These are phyloP conservation scores for Drosophila miranda DNA, from an alignment of 1,140 invertebrate genomes.

Conservation along the genomic window DNA sequence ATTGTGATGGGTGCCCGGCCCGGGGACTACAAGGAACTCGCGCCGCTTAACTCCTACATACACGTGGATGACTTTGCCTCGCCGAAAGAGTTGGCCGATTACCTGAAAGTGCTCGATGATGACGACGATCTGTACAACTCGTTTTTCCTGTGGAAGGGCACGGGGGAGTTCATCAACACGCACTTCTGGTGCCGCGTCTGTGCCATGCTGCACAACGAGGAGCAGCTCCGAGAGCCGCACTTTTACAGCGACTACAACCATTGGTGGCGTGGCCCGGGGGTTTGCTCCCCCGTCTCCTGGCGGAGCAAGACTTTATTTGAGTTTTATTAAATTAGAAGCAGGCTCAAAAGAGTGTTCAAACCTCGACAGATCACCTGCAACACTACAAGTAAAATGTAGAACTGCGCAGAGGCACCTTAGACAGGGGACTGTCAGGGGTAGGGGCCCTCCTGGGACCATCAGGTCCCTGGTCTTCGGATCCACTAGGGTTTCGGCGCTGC, in stretches of 20 bases:
- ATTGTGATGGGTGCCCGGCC: conserved; percentile 97
- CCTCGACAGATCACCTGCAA: too few relatives aligned
- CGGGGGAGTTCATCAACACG: conserved; percentile 96
- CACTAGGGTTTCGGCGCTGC: too few relatives aligned
- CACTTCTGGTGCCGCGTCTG: conserved; percentile 98
- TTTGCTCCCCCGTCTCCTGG: conserved; percentile 88
- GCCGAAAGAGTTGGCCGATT: conserved; percentile 92
- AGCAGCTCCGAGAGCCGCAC: conserved; percentile 84
- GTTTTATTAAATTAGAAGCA: too few relatives aligned
- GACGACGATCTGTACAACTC: conserved; percentile 95
- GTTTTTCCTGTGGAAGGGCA: conserved; percentile 97
- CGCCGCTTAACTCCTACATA: conserved; percentile 94
- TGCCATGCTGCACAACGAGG: conserved; percentile 92
- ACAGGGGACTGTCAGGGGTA: too few relatives aligned
- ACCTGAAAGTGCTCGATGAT: conserved; percentile 91
- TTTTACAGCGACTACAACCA: conserved; percentile 93
- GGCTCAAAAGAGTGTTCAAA: too few relatives aligned
- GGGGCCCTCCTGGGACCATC: too few relatives aligned
- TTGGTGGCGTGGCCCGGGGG: conserved; percentile 91
- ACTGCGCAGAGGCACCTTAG: too few relatives aligned
- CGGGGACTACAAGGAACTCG: conserved; percentile 92
- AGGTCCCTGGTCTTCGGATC: too few relatives aligned
- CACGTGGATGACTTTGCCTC: conserved; percentile 97
- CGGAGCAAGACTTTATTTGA: conserved; percentile 76
- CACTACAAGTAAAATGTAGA: too few relatives aligned